Evolutionary conservation across 1,140 invertebrate species (phyloP).

Genomic region (Stenopsyche tienmushanensis): DNA sequence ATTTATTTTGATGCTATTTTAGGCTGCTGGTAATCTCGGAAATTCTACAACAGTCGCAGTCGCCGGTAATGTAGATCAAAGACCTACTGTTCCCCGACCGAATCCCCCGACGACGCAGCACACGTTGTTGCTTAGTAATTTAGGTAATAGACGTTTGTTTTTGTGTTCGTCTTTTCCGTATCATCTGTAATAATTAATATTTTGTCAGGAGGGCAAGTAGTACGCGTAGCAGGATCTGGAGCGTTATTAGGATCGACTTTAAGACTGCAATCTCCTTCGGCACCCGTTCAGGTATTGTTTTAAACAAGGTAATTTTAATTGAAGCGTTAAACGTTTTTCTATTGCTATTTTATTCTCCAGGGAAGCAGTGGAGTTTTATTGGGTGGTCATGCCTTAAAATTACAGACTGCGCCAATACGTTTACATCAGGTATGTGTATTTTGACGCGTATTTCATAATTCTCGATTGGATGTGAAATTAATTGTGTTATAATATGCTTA

Average conservation of each 20-base stretch:
- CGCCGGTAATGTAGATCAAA: not conserved
- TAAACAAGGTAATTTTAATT: not conserved
- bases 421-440: constrained; percentile 33
- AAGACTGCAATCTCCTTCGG: constrained; percentile 31
- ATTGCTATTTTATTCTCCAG: constrained; percentile 1
- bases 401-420: constrained; percentile 33
- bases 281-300: constrained; percentile 28
- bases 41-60: not conserved
- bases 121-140: constrained; percentile 35
- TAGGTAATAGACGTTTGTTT: constrained; percentile 22
- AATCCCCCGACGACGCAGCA: constrained; percentile 25
- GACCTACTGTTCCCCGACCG: constrained; percentile 6
- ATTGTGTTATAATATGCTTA: not conserved
- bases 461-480: not conserved
- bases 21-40: constrained; percentile 20
- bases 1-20: constrained; percentile 3
- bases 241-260: constrained; percentile 30
- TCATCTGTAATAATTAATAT: not conserved
- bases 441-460: not conserved
- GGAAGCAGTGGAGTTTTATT: constrained; percentile 30
- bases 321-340: not conserved
- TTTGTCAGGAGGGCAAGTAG: constrained; percentile 35
- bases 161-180: not conserved
- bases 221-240: constrained; percentile 34
- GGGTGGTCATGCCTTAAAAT: constrained; percentile 31